Evolutionary conservation across 2,888 invertebrate species (phyloP).

Genomic region (Drosophila eohydei): DNA sequence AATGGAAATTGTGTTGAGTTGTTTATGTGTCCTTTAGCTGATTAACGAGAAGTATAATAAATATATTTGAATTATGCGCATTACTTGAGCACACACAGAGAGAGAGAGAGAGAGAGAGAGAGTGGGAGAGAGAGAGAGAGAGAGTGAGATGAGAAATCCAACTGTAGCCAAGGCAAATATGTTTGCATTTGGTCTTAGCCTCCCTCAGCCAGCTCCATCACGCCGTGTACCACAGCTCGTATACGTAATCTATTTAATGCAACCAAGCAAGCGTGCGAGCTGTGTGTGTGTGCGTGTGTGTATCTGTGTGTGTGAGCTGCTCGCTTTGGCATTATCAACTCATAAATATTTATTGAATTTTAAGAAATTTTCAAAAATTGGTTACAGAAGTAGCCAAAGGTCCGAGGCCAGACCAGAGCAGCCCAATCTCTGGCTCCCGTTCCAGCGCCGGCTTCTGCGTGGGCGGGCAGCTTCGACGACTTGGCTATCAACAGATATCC

Average conservation of each 20-base stretch:
- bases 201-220: not conserved
- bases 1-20: not conserved
- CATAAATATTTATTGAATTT: slow-evolving; percentile 84
- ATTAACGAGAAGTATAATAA: slow-evolving; percentile 60
- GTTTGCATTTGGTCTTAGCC: slow-evolving; percentile 38
- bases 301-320: slow-evolving; percentile 15
- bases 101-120: not conserved
- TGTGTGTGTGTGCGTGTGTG: slow-evolving; percentile 27
- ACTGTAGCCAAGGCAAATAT: slow-evolving; percentile 13
- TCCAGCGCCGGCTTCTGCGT: not conserved
- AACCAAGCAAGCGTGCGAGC: slow-evolving; percentile 64
- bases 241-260: slow-evolving; percentile 78
- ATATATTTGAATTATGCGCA: slow-evolving; percentile 72
- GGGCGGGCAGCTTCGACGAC: slow-evolving; percentile 32
- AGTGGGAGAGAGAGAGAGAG: not conserved
- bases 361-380: slow-evolving; percentile 79
- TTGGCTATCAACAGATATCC: slow-evolving; percentile 70
- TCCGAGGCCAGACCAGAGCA: slow-evolving; percentile 9
- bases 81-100: slow-evolving; percentile 44
- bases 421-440: slow-evolving; percentile 33
- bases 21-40: slow-evolving; percentile 54
- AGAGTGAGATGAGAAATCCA: not conserved
- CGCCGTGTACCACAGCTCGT: slow-evolving; percentile 24
- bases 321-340: slow-evolving; percentile 78
- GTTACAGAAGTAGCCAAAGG: slow-evolving; percentile 50